Evolutionary conservation across 2,888 invertebrate genomes (phyloP), one percentile per base, ranked within the genome.

Genomic region (Acleris sparsana): DNA sequence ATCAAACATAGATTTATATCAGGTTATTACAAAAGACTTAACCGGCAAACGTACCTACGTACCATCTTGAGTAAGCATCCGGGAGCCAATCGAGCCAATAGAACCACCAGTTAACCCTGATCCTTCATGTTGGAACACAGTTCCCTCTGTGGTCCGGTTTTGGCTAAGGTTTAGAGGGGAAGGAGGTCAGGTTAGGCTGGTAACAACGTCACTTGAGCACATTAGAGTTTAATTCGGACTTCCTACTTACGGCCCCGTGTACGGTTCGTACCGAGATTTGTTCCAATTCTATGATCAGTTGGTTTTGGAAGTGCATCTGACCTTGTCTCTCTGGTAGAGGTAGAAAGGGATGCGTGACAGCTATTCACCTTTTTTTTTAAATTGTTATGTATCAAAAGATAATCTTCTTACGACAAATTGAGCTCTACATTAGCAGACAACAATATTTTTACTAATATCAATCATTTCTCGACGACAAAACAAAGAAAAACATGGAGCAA

Each of bases 61-160:
- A 80, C 78, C 87, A 85, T 90, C 90, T 91, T 90, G 88, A 81
- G 87, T 79, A 88, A 89, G 85, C 89, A 88, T 91, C 91, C 91
- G 89, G 89, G 80, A 75, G 73, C 84, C 91, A 92, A 91, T 91
- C 79, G 85, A 90, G 87, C 83, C 85, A 92, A 91, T 92, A 88
- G 85, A 84, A 74, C 71, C 68, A 75, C 90, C 84, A 82, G 64
- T 72, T n/a, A 75, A 79, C 60, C 62, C 33, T 73, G 89, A 84
- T 72, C 84, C 69, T 75, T 75, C 73, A 72, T 73, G 70, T 71
- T 33, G 67, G 53, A 65, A 75, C 64, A 62, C 56, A 57, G 57
- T 71, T 75, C 72, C 76, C 74, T 70, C 53, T 39, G 25, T 67
- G 66, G 69, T 60, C 74, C 59, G 53, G n/a, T 29, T 46, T 57